Evolutionary conservation across 2,113 vertebrate genomes (phyloP), one percentile per base, ranked within the genome.

Genomic region (Cebus imitator): DNA sequence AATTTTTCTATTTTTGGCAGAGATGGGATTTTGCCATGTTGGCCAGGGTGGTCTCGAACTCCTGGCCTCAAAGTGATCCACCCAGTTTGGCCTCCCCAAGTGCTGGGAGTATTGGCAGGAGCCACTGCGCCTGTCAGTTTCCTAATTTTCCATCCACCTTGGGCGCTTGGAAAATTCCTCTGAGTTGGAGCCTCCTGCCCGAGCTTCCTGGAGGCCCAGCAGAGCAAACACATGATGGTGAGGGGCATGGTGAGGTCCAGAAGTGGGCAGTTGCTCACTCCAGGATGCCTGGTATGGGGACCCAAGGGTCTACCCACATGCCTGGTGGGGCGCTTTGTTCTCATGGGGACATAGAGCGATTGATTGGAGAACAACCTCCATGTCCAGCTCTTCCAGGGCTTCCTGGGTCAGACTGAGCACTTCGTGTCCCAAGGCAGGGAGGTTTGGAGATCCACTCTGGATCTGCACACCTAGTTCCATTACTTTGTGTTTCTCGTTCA

Each of bases 241-340:
- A 82, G 14, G n/a, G 27, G 3, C 27, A 17, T 18, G 30, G 27
- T 18, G 30, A 82, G 40, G 50, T 55, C 79, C 66, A 21, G 30
- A 58, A 6, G 72, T 52, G 30, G 21, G 8, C 48, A 23, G n/a
- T 13, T 8, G 0, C n/a, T 80, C 45, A 9, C 48, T 64, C n/a
- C n/a, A 25, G 30, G 37, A 40, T 9, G 18, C 8, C 27, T 1
- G 13, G 48, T 48, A 25, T 9, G 58, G 64, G 45, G 16, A 17
- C 16, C 58, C 45, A 8, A 16, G 86, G 37, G 21, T n/a, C 21
- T 66, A 66, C 2, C 0, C 1, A 7, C 9, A 2, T 9, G n/a
- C n/a, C 21, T 1, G 20, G 12, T n/a, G 3, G 18, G n/a, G 50
- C 2, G 32, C 30, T 48, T 52, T 45, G 27, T 23, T 57, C 32